These are phyloP conservation scores for Caradrina kadenii DNA, from an alignment of 2,888 invertebrate genomes.

Conservation along the genomic window DNA sequence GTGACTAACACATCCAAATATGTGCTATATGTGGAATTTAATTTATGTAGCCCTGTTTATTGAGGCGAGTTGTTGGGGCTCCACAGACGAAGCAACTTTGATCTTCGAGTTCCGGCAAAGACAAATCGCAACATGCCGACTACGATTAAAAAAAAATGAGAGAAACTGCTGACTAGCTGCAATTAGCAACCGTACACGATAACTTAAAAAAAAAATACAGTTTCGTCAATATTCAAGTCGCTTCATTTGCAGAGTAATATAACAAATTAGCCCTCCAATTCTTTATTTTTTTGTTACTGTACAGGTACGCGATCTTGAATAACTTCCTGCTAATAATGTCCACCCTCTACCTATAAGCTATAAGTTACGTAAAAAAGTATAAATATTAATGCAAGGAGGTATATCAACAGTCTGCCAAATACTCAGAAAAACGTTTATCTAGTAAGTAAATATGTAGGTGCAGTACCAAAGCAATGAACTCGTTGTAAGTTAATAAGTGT, in stretches of 20 bases:
- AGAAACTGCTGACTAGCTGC: too few species aligned
- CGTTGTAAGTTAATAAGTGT: slow-evolving; percentile 5
- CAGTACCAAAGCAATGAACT: background rate
- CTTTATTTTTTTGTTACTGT: background rate
- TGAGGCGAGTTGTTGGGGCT: background rate
- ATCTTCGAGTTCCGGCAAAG: too few species aligned
- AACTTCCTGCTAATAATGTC: too few species aligned
- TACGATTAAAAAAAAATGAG: too few species aligned
- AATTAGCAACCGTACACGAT: too few species aligned
- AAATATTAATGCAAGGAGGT: background rate
- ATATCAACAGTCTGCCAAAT: background rate
- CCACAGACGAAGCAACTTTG: too few species aligned
- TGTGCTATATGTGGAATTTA: slow-evolving; percentile 43
- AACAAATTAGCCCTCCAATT: background rate
- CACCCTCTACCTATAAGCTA: too few species aligned
- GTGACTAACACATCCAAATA: slow-evolving; percentile 44
- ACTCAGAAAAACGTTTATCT: slow-evolving; percentile 6
- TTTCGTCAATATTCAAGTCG: too few species aligned
- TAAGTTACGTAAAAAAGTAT: too few species aligned
- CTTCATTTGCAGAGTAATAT: background rate
- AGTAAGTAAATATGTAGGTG: background rate
- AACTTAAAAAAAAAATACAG: too few species aligned
- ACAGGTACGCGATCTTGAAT: too few species aligned
- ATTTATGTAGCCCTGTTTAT: slow-evolving; percentile 17
- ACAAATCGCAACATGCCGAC: too few species aligned